Evolutionary conservation across 2,888 invertebrate species (phyloP).

Genomic region (Piscicola geometra): DNA sequence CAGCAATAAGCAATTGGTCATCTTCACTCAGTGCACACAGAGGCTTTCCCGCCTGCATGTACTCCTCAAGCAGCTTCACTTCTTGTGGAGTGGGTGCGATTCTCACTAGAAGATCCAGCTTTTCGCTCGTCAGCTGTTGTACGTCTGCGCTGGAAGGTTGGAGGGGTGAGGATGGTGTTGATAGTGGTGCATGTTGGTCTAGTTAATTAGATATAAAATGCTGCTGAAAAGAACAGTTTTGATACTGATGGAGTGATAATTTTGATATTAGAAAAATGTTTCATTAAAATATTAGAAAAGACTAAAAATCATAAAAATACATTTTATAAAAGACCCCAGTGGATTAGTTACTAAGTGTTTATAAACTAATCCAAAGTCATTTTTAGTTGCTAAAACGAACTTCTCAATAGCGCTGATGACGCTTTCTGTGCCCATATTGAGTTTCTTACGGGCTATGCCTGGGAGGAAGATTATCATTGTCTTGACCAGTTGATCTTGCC

Average conservation of each 20-base stretch:
- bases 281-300: too few species aligned
- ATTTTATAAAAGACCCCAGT: too few species aligned
- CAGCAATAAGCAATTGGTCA: conserved; percentile 25
- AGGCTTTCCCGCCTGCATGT: background rate
- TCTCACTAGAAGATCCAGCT: conserved; percentile 12
- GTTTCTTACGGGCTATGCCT: conserved; percentile 26
- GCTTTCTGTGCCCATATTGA: background rate
- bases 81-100: conserved; percentile 18
- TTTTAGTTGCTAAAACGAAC: background rate
- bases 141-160: conserved; percentile 29
- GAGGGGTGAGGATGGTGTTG: too few species aligned
- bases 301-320: too few species aligned
- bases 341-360: too few species aligned
- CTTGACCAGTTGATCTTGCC: too few species aligned
- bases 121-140: background rate
- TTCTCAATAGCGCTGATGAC: conserved; percentile 20
- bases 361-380: too few species aligned
- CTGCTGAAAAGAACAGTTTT: too few species aligned
- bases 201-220: too few species aligned
- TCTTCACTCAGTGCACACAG: conserved; percentile 5
- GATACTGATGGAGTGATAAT: too few species aligned
- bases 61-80: background rate
- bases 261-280: too few species aligned
- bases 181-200: too few species aligned
- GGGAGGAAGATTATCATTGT: background rate